phyloP scores from a whole-genome alignment of 1,140 invertebrate genomes.

The Aplysia californica region DNA sequence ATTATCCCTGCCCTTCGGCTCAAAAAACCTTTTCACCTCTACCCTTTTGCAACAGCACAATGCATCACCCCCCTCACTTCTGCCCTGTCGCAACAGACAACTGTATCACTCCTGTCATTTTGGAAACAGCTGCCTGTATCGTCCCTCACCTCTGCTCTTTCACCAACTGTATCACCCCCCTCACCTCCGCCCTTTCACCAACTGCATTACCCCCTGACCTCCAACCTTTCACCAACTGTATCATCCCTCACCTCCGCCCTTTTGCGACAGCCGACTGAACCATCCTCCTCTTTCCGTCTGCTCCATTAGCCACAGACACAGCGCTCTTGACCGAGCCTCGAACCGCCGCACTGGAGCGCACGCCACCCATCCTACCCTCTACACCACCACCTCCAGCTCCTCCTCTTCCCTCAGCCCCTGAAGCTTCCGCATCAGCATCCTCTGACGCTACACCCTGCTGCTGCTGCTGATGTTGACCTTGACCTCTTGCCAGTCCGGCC shows the following conservation, averaged over 20 bases:
- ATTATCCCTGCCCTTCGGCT: too few species aligned
- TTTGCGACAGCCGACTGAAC: neutral
- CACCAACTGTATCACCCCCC: too few species aligned
- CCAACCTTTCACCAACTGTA: too few species aligned
- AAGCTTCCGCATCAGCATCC: neutral
- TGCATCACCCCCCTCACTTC: too few species aligned
- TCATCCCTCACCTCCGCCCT: neutral
- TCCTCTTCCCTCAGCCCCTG: neutral
- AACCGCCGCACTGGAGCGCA: neutral
- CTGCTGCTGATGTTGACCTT: neutral
- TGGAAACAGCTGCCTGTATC: too few species aligned
- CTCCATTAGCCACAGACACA: neutral
- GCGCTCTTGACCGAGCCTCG: neutral
- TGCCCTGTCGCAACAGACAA: too few species aligned
- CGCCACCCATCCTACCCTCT: neutral
- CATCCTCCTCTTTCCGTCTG: neutral
- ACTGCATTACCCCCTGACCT: too few species aligned
- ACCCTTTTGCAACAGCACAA: too few species aligned
- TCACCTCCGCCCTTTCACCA: too few species aligned
- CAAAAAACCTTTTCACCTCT: too few species aligned
- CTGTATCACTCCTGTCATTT: too few species aligned
- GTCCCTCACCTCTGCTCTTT: too few species aligned
- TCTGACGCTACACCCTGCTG: neutral
- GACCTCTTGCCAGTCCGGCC: slow-evolving; percentile 24
- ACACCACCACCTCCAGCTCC: neutral